Percentiles rank a stretch among this genome's conserved stretches.
These are phyloP conservation scores for Capra hircus DNA, from an alignment of 2,113 vertebrate species.

Conservation along the genomic window DNA sequence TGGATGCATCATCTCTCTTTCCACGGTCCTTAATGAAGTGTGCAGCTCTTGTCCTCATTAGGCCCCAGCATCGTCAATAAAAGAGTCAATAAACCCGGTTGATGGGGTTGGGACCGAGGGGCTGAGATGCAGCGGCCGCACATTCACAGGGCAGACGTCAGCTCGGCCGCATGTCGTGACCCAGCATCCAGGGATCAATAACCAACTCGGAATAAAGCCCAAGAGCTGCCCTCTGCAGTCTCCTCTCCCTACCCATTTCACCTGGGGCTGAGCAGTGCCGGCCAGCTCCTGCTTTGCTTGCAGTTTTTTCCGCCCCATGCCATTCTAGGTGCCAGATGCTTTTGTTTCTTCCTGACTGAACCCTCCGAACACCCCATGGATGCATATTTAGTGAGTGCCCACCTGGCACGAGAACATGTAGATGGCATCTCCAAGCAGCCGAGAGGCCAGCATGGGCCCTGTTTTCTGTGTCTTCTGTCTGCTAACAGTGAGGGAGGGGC, in stretches of 20 bases:
- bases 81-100: constrained; percentile 82
- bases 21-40: constrained; percentile 79
- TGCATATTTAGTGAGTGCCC: constrained; percentile 55
- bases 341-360: constrained; percentile 45
- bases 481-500: constrained; percentile 22
- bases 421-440: background rate
- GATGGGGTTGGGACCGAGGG: constrained; percentile 78
- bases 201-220: constrained; percentile 67
- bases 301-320: background rate
- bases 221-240: constrained; percentile 35
- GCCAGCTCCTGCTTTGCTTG: constrained; percentile 43
- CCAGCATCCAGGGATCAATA: constrained; percentile 77
- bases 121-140: constrained; percentile 45
- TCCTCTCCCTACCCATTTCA: constrained; percentile 5
- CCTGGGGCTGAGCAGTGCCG: background rate
- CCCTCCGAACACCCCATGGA: constrained; percentile 5
- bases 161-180: constrained; percentile 66
- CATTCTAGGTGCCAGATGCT: constrained; percentile 63
- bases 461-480: constrained; percentile 23
- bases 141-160: constrained; percentile 77
- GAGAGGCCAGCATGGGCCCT: background rate
- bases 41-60: constrained; percentile 81
- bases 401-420: constrained; percentile 32
- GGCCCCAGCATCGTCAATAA: constrained; percentile 78
- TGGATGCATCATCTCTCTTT: background rate